Evolutionary conservation across 2,797 vertebrate species (phyloP).

Genomic region (Pterois miles): DNA sequence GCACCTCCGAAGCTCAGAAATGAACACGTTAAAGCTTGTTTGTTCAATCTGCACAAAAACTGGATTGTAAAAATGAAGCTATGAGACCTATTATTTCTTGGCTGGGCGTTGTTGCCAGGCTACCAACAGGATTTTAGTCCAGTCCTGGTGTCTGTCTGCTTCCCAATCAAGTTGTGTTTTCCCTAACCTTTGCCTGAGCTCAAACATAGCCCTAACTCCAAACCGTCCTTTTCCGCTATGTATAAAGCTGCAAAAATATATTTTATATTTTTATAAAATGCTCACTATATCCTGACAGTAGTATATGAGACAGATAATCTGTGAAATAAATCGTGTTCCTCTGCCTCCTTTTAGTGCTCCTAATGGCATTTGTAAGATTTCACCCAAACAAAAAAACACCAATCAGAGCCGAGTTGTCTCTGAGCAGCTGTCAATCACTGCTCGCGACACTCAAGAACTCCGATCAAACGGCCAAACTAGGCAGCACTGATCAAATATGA

Average conservation of each 20-base stretch:
- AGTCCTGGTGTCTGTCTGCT: not conserved
- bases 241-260: not conserved
- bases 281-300: too few species aligned
- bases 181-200: not conserved
- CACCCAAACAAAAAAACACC: too few species aligned
- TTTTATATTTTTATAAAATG: too few species aligned
- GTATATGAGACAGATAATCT: too few species aligned
- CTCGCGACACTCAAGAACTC: too few species aligned
- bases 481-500: too few species aligned
- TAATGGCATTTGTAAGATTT: too few species aligned
- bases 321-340: too few species aligned
- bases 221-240: not conserved
- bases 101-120: not conserved
- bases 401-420: too few species aligned
- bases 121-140: not conserved
- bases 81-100: not conserved
- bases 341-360: too few species aligned
- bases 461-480: too few species aligned
- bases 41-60: not conserved
- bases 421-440: too few species aligned
- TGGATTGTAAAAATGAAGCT: not conserved
- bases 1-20: not conserved
- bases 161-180: not conserved
- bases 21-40: not conserved
- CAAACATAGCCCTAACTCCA: not conserved